These are phyloP conservation scores for Bursaphelenchus mucronatus DNA, from an alignment of 1,140 invertebrate species.

Conservation along the genomic window DNA sequence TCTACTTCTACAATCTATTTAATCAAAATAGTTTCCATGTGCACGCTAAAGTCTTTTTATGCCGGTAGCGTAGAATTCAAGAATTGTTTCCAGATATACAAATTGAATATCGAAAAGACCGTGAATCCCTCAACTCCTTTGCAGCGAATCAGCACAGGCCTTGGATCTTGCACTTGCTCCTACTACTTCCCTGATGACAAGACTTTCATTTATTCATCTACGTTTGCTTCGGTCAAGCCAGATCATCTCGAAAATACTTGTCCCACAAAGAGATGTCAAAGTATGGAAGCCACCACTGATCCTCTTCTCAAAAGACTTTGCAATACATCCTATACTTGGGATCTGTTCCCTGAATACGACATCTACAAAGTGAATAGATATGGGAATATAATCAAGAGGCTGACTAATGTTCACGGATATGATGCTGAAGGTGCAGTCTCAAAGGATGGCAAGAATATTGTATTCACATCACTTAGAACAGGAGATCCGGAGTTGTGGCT, in stretches of 20 bases:
- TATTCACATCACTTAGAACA: conserved; percentile 38
- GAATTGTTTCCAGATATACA: conserved; percentile 15
- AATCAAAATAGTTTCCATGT: neutral
- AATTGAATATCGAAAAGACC: conserved; percentile 1
- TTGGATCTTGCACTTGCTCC: conserved; percentile 34
- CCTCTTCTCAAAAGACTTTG: conserved; percentile 34
- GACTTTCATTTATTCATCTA: conserved; percentile 31
- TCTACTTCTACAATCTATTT: too few species aligned
- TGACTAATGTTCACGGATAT: conserved; percentile 31
- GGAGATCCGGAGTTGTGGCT: conserved; percentile 41
- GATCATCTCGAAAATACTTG: conserved; percentile 24
- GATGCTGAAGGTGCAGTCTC: conserved; percentile 45
- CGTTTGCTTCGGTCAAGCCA: conserved; percentile 20
- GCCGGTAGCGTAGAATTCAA: too few species aligned
- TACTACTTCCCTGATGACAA: conserved; percentile 39
- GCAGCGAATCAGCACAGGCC: conserved; percentile 27
- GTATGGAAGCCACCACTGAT: conserved; percentile 35
- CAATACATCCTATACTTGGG: conserved; percentile 40
- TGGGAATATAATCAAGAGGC: conserved; percentile 31
- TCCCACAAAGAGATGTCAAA: conserved; percentile 28
- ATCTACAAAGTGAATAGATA: conserved; percentile 38
- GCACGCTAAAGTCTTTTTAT: neutral
- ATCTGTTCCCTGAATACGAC: conserved; percentile 34
- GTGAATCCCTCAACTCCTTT: conserved; percentile 5
- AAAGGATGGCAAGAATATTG: conserved; percentile 36